Evolutionary conservation across 2,888 invertebrate species (phyloP).

Genomic region (Polyommatus iphigenia): DNA sequence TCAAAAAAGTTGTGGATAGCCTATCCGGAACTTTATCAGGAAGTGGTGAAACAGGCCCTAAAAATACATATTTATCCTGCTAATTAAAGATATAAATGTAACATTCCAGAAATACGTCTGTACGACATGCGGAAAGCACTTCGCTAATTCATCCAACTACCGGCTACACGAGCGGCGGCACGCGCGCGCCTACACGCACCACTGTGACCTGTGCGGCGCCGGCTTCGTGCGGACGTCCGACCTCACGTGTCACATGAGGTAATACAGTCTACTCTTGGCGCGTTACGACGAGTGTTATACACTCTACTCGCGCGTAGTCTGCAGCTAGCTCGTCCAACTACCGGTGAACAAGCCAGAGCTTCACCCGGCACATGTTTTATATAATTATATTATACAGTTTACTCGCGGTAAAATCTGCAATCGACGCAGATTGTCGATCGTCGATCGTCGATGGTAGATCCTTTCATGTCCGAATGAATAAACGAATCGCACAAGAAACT

Average conservation of each 20-base stretch:
- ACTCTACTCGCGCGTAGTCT: slow-evolving; percentile 54
- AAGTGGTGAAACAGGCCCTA: no score
- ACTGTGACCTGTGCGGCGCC: slow-evolving; percentile 57
- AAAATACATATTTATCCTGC: no score
- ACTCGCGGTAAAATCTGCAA: no score
- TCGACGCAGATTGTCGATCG: no score
- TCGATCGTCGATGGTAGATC: no score
- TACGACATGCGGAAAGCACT: slow-evolving; percentile 55
- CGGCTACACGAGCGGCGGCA: slow-evolving; percentile 62
- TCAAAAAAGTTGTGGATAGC: no score
- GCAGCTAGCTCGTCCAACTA: slow-evolving; percentile 51
- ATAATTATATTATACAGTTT: not conserved
- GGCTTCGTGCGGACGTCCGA: slow-evolving; percentile 61
- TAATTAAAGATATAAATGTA: not conserved
- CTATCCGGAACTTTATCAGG: no score
- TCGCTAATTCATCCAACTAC: slow-evolving; percentile 51
- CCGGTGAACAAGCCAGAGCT: slow-evolving; percentile 49
- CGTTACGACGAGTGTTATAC: slow-evolving; percentile 54
- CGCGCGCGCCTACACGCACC: slow-evolving; percentile 48
- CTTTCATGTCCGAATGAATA: no score
- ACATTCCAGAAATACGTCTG: slow-evolving; percentile 54
- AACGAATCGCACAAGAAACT: no score
- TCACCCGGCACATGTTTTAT: not conserved
- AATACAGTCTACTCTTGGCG: slow-evolving; percentile 33
- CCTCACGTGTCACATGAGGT: slow-evolving; percentile 58